Evolutionary conservation across 2,888 invertebrate species (phyloP), one percentile per base, ranked within the genome.

Genomic region (Reticulitermes lucifugus): DNA sequence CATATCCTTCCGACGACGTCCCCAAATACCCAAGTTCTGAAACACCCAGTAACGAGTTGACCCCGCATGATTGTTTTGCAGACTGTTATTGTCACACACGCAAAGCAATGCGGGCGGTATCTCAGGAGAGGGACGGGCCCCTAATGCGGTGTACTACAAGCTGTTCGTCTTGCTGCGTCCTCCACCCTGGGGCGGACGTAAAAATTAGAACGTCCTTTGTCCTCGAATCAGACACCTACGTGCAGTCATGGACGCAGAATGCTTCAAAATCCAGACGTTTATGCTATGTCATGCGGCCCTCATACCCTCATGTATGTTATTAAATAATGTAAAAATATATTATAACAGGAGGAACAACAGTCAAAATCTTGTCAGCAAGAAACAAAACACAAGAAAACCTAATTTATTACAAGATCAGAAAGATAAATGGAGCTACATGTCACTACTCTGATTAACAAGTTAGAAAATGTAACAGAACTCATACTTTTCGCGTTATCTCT

Each of bases 161-260:
- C 12, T 73, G 73, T 73, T 73, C 14, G 71, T 9, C 71, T 71
- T 71, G 71, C 60, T 29, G 71, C 35, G 71, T 71, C 18, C 71
- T 71, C 73, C 73, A 73, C 73, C 73, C 73, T 73, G 73, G 73
- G 35, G 41, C 35, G 73, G 73, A 35, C 73, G n/a, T 22, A 71
- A 71, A 71, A 71, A 71, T 41, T 41, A 41, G 35, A 73, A 73
- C 73, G 73, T 29, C 73, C 41, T 73, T 73, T 73, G 73, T 73
- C 73, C 73, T 73, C 73, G 14, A 12, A 73, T 25, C 29, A 18
- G 4, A 35, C 73, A 73, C 73, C 73, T 18, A 73, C 73, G 18
- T 35, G 29, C 41, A 35, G 35, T 73, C 73, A 14, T 41, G 35
- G 10, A 7, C 29, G 70, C 70, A 70, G 70, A 29, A 73, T 18